These are phyloP conservation scores for Euschistus heros DNA, from an alignment of 1,140 invertebrate species.

Conservation along the genomic window DNA sequence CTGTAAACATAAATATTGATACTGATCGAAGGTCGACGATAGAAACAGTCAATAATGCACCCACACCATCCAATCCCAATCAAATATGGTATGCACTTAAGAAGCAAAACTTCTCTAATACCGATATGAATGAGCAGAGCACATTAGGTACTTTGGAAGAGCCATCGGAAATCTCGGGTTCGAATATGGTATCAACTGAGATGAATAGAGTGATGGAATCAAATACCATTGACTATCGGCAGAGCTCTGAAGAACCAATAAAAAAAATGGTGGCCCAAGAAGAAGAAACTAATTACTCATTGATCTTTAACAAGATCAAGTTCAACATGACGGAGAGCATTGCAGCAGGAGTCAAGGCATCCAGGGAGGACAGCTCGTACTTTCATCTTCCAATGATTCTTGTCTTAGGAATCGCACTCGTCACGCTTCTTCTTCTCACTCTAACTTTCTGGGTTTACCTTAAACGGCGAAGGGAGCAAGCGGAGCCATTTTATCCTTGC, in stretches of 20 bases:
- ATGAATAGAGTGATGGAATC: constrained; percentile 3
- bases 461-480: neutral
- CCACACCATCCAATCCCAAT: no score
- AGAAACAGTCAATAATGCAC: no score
- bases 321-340: constrained; percentile 3
- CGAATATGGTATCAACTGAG: neutral
- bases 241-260: neutral
- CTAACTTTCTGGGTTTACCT: neutral
- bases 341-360: neutral
- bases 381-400: neutral
- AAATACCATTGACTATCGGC: neutral
- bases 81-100: no score
- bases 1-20: no score
- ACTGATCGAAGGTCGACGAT: no score
- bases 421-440: neutral
- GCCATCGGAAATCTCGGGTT: no score
- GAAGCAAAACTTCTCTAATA: no score
- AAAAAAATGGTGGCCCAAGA: neutral
- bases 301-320: constrained; percentile 8
- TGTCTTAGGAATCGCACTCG: neutral
- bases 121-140: no score
- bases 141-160: no score
- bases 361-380: no score
- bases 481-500: neutral
- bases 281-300: neutral